Percentiles rank a stretch among this genome's conserved stretches.
Conservation (phyloP, 2,113 vertebrate genomes). For the Pseudonaja textilis region DNA sequence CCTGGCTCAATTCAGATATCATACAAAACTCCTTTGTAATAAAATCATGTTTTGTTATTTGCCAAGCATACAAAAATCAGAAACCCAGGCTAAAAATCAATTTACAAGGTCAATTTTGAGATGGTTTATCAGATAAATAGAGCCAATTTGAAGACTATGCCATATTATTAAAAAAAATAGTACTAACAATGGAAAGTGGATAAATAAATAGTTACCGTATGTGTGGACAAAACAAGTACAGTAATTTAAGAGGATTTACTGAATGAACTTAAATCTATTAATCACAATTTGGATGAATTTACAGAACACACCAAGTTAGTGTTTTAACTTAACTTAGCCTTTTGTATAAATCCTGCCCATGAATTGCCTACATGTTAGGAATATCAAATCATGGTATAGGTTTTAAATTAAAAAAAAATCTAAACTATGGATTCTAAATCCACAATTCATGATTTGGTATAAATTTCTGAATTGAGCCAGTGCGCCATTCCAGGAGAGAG, state of each 20-base stretch:
- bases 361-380: neutral
- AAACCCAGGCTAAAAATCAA: neutral
- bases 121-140: neutral
- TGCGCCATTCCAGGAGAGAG: neutral
- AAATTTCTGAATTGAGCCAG: slow-evolving; percentile 1
- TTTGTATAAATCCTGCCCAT: neutral
- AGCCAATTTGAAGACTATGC: no score
- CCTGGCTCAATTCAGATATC: slow-evolving; percentile 13
- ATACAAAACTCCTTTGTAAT: neutral
- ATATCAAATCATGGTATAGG: neutral
- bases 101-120: neutral
- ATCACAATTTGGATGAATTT: neutral
- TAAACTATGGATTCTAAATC: neutral
- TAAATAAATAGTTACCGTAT: neutral
- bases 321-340: neutral
- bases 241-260: neutral
- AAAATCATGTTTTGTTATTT: neutral
- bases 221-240: neutral
- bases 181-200: neutral
- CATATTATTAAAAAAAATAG: neutral
- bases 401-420: neutral
- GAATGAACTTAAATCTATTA: neutral
- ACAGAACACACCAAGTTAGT: neutral
- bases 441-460: slow-evolving; percentile 4
- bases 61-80: neutral